Percentiles rank a stretch among this genome's conserved stretches.
Conservation (phyloP, 2,797 vertebrate genomes). For the Esox masquinongy region DNA sequence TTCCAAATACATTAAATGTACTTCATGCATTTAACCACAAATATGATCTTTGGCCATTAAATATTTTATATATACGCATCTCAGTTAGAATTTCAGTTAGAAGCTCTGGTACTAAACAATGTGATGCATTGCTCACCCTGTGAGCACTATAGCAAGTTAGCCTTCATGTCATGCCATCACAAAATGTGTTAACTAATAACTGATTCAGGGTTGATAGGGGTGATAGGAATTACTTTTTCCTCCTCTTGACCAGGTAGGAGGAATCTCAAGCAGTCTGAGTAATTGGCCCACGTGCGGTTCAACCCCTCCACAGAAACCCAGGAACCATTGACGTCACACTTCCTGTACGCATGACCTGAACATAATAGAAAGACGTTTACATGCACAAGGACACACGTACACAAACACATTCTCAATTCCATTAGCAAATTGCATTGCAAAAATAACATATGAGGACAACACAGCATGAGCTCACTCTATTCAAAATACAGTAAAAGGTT, state of each 20-base stretch:
- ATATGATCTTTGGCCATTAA: too few relatives aligned
- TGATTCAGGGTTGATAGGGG: neutral
- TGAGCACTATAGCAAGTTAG: too few relatives aligned
- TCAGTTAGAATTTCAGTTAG: too few relatives aligned
- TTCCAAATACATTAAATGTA: too few relatives aligned
- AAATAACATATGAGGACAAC: neutral
- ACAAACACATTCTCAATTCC: neutral
- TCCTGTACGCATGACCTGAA: slow-evolving; percentile 80
- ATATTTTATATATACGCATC: too few relatives aligned
- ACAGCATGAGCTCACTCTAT: too few relatives aligned
- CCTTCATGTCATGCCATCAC: too few relatives aligned
- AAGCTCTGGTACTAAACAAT: too few relatives aligned
- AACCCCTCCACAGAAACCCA: slow-evolving; percentile 80
- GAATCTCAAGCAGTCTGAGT: slow-evolving; percentile 84
- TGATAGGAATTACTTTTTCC: slow-evolving; percentile 71
- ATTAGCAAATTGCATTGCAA: neutral
- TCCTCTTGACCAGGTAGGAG: slow-evolving; percentile 72
- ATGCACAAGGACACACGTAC: neutral
- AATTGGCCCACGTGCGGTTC: slow-evolving; percentile 89
- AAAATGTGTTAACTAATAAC: too few relatives aligned
- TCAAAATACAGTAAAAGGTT: too few relatives aligned
- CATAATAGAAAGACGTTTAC: slow-evolving; percentile 8
- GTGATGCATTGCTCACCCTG: too few relatives aligned
- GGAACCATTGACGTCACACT: slow-evolving; percentile 81
- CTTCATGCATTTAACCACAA: too few relatives aligned